Evolutionary conservation across 1,140 invertebrate genomes (phyloP), one percentile per base, ranked within the genome.

Genomic region (Hesperophylax magnus): DNA sequence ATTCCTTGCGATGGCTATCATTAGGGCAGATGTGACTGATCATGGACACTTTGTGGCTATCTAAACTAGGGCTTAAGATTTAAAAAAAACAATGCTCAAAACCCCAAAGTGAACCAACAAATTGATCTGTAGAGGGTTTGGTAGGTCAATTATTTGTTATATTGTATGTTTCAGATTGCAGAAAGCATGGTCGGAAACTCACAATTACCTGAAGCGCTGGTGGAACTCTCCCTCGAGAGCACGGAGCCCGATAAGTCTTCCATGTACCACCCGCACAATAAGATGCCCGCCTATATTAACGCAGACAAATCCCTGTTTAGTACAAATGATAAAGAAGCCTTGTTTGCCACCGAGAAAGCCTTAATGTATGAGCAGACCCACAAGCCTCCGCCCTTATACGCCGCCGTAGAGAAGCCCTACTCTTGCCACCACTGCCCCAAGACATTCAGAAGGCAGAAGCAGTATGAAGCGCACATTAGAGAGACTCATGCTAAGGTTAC

Each of bases 371-470:
- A 82, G 17, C 52, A 71, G 20, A 11, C 78, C 9, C 56, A 81
- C n/a, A 83, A 83, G 56, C 63, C 61, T 72, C 39, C 74, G 11
- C 58, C 79, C n/a, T 81, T 71, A 67, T 14, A 63, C 63, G 2
- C 81, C 86, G 0, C 69, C 87, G 52, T 87, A 20, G 88, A 88
- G 63, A 34, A 88, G 24, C 85, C 87, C 20, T 89, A 86, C 76
- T 89, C 87, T 20, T 93, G 93, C 84, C 86, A 88, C 5, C 90
- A 92, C n/a, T 94, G 93, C 84, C 92, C 92, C 71, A 93, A 92
- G 85, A 89, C 89, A 27, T 94, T 94, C 85, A 88, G 92, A 53
- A 90, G 92, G 76, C 92, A 93, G 85, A 94, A 93, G 83, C 91
- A 92, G n/a, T 92, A 91, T 81, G 93, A 94, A 56, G 88, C 90